phyloP scores from a whole-genome alignment of 2,113 vertebrate species.

The Rhinolophus ferrumequinum region DNA sequence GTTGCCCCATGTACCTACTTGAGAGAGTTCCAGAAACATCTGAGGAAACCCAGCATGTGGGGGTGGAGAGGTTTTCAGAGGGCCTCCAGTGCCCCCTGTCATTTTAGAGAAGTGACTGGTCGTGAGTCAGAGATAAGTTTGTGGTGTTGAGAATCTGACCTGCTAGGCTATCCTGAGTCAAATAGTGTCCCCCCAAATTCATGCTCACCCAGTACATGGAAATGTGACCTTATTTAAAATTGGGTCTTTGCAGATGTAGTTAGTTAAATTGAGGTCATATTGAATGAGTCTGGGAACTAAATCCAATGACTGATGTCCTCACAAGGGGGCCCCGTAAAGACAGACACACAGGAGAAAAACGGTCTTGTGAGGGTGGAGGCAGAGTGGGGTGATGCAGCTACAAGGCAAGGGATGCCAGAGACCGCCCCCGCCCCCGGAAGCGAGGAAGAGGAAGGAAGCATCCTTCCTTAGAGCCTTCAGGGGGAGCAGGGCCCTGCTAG shows the following conservation, averaged over 20 bases:
- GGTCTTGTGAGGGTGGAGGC: not conserved
- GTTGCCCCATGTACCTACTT: not conserved
- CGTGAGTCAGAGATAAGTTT: not conserved
- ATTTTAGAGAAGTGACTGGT: not conserved
- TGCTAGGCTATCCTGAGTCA: not conserved
- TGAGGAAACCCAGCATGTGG: not conserved
- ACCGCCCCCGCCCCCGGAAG: rapidly evolving
- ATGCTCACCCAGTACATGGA: not conserved
- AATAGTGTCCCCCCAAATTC: not conserved
- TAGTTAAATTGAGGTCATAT: not conserved
- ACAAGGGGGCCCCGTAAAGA: not conserved
- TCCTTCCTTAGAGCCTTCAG: not conserved
- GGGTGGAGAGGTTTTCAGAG: not conserved
- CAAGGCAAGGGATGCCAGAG: not conserved
- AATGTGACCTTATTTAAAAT: not conserved
- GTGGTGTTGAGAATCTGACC: not conserved
- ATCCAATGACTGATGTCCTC: not conserved
- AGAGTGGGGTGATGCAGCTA: rapidly evolving
- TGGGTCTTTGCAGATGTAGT: not conserved
- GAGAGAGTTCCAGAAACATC: not conserved
- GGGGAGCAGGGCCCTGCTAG: rapidly evolving
- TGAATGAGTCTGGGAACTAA: not conserved
- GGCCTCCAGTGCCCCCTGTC: rapidly evolving
- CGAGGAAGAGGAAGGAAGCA: not conserved
- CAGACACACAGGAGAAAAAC: not conserved